Conservation (phyloP, 1,140 invertebrate genomes). For the Drosophila bifasciata region DNA sequence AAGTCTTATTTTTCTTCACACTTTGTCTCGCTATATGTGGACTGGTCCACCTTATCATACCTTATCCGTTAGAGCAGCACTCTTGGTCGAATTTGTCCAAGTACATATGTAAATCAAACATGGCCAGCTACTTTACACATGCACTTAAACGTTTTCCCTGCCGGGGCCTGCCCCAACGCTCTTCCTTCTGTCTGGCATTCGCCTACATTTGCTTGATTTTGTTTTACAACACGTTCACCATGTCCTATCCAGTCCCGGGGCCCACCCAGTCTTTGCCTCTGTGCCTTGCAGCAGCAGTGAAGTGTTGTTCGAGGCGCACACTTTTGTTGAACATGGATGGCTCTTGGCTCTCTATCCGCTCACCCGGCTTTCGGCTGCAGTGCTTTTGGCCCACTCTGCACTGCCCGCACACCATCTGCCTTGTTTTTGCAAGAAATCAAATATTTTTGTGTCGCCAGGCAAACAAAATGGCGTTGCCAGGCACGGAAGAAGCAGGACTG, state of each 20-base stretch:
- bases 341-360: slow-evolving; percentile 13
- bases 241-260: slow-evolving; percentile 39
- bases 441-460: slow-evolving; percentile 81
- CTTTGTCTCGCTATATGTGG: no score
- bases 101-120: slow-evolving; percentile 12
- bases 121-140: slow-evolving; percentile 69
- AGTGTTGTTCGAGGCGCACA: slow-evolving; percentile 76
- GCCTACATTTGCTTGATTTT: slow-evolving; percentile 74
- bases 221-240: slow-evolving; percentile 69
- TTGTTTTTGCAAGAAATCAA: slow-evolving; percentile 81
- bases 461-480: slow-evolving; percentile 80
- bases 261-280: slow-evolving; percentile 45
- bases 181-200: slow-evolving; percentile 46
- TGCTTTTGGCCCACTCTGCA: slow-evolving; percentile 13
- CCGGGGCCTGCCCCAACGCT: slow-evolving; percentile 13
- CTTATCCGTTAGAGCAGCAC: no score
- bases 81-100: no score
- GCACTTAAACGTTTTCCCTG: slow-evolving; percentile 69
- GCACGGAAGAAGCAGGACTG: slow-evolving; percentile 27
- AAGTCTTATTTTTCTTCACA: no score
- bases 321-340: slow-evolving; percentile 54
- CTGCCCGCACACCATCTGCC: slow-evolving; percentile 40
- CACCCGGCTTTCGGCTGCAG: slow-evolving; percentile 17
- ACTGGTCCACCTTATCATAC: no score
- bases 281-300: slow-evolving; percentile 60